Evolutionary conservation across 53 echinoderm and acorn worm species (phyloP).

Genomic region (Crossaster papposus): DNA sequence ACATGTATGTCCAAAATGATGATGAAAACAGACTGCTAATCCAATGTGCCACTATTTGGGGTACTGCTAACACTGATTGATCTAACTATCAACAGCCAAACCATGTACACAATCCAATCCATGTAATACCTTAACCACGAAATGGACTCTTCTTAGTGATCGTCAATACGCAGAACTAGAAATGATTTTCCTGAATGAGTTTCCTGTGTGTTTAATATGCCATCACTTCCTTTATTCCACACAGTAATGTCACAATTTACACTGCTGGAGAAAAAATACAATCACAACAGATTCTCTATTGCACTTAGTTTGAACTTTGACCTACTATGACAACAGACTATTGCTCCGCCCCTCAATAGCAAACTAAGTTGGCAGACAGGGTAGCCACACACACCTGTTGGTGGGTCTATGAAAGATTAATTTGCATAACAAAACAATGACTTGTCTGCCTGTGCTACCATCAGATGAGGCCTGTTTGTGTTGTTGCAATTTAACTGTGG

Average conservation of each 20-base stretch:
- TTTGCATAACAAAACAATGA: slow-evolving; percentile 53
- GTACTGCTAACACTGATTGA: background rate
- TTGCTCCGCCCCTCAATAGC: slow-evolving; percentile 13
- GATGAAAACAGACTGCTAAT: background rate
- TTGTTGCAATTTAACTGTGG: background rate
- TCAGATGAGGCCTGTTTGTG: background rate
- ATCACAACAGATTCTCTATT: background rate
- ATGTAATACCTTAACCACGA: background rate
- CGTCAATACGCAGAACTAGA: background rate
- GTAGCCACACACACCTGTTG: slow-evolving; percentile 8
- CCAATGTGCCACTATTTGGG: no score
- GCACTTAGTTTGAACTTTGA: background rate
- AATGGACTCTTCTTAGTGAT: slow-evolving; percentile 32
- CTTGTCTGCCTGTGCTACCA: background rate
- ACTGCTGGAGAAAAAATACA: background rate
- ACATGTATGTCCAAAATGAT: background rate
- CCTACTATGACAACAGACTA: background rate
- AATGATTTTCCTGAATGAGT: slow-evolving; percentile 9
- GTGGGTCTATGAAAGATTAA: background rate
- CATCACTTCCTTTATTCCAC: background rate
- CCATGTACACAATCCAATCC: background rate
- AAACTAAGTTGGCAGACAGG: slow-evolving; percentile 8
- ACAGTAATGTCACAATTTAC: background rate
- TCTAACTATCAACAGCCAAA: background rate
- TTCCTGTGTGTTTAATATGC: background rate